These are phyloP conservation scores for Scelioninae gen. 1 DNA, from an alignment of 2,888 invertebrate genomes.

Conservation along the genomic window DNA sequence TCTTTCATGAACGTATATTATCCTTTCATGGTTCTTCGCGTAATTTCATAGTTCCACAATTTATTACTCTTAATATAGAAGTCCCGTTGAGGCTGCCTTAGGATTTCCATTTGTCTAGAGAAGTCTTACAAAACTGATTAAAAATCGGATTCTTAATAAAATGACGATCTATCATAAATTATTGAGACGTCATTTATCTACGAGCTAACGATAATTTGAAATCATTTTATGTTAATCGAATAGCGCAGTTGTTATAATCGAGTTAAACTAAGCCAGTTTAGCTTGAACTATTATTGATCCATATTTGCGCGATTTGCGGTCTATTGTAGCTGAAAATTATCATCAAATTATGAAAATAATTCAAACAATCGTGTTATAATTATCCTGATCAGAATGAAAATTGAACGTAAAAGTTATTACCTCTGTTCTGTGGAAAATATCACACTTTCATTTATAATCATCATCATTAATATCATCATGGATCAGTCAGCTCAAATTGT, in stretches of 20 bases:
- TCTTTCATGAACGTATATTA: conserved; percentile 71
- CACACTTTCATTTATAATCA: not conserved
- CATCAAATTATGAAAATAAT: conserved; percentile 1
- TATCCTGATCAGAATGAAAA: not conserved
- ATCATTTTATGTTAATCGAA: conserved; percentile 2
- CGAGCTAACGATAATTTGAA: conserved; percentile 12
- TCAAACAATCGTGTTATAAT: not conserved
- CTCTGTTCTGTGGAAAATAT: no score
- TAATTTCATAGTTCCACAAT: conserved; percentile 69
- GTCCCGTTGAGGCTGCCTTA: conserved; percentile 51
- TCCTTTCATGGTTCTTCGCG: conserved; percentile 70
- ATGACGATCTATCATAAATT: conserved; percentile 15
- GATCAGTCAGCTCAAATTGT: conserved; percentile 4
- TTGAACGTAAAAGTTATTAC: conserved; percentile 1
- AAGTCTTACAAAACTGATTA: conserved; percentile 55
- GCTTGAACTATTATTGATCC: conserved; percentile 7
- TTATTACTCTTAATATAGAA: conserved; percentile 71
- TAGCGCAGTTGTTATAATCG: conserved; percentile 13
- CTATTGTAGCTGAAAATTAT: not conserved
- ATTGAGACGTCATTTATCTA: conserved; percentile 16
- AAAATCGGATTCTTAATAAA: conserved; percentile 51
- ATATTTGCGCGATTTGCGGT: not conserved
- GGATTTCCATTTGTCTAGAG: conserved; percentile 62
- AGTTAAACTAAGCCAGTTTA: conserved; percentile 14
- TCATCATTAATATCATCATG: conserved; percentile 12